Conservation (phyloP, 2,113 vertebrate species). For the Pterocles gutturalis region DNA sequence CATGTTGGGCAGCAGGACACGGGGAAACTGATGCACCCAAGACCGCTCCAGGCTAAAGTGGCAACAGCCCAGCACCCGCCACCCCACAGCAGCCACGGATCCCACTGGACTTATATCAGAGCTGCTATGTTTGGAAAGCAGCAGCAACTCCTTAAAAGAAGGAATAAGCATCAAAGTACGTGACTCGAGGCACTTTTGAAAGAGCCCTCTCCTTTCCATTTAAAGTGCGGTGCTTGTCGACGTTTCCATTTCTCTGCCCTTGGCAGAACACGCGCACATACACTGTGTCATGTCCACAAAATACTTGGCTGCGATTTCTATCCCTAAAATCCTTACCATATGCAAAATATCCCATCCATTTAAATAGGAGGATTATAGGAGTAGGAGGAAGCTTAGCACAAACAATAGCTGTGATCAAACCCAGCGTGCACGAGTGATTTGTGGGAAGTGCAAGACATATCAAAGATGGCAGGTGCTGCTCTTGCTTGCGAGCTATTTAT, state of each 20-base stretch:
- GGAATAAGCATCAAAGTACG: not conserved
- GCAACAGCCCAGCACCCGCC: not conserved
- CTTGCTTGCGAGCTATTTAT: not conserved
- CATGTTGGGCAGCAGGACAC: rapidly evolving
- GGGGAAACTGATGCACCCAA: rapidly evolving
- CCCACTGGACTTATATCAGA: not conserved
- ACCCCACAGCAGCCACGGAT: not conserved
- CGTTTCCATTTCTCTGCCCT: not conserved
- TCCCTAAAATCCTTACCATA: not conserved
- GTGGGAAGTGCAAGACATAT: slow-evolving; percentile 52
- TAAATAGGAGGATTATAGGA: slow-evolving; percentile 29
- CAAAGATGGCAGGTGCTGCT: slow-evolving; percentile 61
- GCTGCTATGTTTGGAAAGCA: not conserved
- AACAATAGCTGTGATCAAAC: slow-evolving; percentile 55
- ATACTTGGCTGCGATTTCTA: not conserved
- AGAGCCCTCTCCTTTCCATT: not conserved
- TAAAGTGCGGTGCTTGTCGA: not conserved
- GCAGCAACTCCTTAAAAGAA: not conserved
- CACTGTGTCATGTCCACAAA: not conserved
- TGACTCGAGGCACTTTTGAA: not conserved
- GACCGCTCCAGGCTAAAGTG: rapidly evolving
- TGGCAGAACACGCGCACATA: not conserved
- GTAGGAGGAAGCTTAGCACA: slow-evolving; percentile 61
- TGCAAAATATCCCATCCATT: slow-evolving; percentile 40
- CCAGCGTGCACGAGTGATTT: not conserved